Conservation (phyloP, 2,113 vertebrate species). For the Hepsetus odoe region DNA sequence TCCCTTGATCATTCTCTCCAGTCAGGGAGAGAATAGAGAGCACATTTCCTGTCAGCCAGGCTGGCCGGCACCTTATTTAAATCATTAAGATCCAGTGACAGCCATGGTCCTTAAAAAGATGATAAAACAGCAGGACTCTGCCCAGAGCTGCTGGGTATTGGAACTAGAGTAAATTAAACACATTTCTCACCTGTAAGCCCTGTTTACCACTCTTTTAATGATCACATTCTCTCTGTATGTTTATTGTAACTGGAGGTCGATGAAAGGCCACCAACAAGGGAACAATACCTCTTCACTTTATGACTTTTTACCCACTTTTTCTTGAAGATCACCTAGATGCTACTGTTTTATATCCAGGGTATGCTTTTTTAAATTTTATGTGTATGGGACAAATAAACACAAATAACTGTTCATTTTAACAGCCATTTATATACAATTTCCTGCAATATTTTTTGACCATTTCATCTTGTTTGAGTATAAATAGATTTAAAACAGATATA, state of each 20-base stretch:
- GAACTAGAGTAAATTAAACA: background rate
- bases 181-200: conserved; percentile 8
- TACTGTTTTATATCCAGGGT: background rate
- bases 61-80: background rate
- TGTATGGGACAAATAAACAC: background rate
- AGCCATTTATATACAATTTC: background rate
- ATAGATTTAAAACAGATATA: background rate
- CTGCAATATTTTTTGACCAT: background rate
- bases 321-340: background rate
- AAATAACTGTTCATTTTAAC: background rate
- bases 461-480: background rate
- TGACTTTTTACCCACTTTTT: background rate
- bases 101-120: background rate
- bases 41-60: background rate
- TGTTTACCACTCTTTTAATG: conserved; percentile 2
- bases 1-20: background rate
- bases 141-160: no score
- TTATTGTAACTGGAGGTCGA: conserved; percentile 19
- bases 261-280: background rate
- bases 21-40: background rate
- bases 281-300: background rate
- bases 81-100: background rate
- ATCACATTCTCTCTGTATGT: background rate
- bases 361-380: background rate
- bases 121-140: background rate